phyloP scores from a whole-genome alignment of 2,797 vertebrate genomes.

The Neomorphus geoffroyi region DNA sequence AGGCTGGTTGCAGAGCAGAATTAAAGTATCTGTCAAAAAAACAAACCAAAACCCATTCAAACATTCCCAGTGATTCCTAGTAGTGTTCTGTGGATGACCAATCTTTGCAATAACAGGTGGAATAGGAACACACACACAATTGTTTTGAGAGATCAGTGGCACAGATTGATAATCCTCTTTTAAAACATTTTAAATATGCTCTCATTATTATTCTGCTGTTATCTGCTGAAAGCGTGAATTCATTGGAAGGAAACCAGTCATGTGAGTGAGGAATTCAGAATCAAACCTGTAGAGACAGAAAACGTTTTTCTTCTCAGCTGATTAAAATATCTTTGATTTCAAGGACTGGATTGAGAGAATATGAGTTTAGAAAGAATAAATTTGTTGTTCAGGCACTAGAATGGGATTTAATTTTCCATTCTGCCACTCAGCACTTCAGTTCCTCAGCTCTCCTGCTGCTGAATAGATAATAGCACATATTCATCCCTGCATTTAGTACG shows the following conservation, averaged over 20 bases:
- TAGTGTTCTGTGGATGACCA: not conserved
- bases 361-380: slow-evolving; percentile 22
- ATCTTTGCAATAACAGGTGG: not conserved
- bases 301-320: slow-evolving; percentile 19
- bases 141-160: not conserved
- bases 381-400: slow-evolving; percentile 5
- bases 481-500: not conserved
- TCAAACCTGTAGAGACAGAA: not conserved
- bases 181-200: slow-evolving; percentile 5
- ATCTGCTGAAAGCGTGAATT: slow-evolving; percentile 7
- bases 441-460: not conserved
- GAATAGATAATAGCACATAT: slow-evolving; percentile 21
- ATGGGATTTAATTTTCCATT: slow-evolving; percentile 38
- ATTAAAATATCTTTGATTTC: slow-evolving; percentile 6
- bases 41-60: not conserved
- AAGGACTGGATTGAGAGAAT: not conserved
- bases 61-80: not conserved
- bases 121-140: not conserved
- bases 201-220: slow-evolving; percentile 1
- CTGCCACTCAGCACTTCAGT: not conserved
- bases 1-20: slow-evolving; percentile 21
- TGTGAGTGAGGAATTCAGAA: not conserved
- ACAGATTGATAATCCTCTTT: slow-evolving; percentile 2
- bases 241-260: not conserved
- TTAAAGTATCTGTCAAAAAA: slow-evolving; percentile 23